Evolutionary conservation across 2,113 vertebrate genomes (phyloP).

Genomic region (Caretta caretta): DNA sequence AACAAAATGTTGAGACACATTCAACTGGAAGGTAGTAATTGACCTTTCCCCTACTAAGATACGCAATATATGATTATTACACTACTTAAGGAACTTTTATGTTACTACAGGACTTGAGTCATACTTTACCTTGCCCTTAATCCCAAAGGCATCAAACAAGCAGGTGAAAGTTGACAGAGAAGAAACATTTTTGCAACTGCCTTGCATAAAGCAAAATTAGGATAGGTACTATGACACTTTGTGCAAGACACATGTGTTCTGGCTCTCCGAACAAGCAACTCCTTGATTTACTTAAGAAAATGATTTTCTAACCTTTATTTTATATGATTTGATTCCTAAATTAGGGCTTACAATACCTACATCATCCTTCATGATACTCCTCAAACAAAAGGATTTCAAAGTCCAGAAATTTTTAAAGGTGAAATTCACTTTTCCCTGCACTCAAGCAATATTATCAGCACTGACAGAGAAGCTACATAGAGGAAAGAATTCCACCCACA

Average conservation of each 20-base stretch:
- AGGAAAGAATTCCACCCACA: not conserved
- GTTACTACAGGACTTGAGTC: conserved; percentile 38
- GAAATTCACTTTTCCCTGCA: not conserved
- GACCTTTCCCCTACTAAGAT: conserved; percentile 58
- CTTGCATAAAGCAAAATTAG: not conserved
- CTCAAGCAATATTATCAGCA: not conserved
- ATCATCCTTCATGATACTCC: not conserved
- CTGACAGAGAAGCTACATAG: not conserved
- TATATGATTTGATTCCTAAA: not conserved
- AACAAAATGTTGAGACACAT: conserved; percentile 42
- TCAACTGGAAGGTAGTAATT: conserved; percentile 25
- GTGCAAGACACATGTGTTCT: not conserved
- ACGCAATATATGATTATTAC: conserved; percentile 14
- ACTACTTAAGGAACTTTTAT: conserved; percentile 55
- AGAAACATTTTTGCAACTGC: not conserved
- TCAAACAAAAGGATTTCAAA: not conserved
- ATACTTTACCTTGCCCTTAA: conserved; percentile 28
- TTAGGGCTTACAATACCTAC: not conserved
- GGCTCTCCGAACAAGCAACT: not conserved
- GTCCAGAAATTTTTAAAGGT: conserved; percentile 4
- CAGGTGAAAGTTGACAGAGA: conserved; percentile 32
- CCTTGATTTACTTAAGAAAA: not conserved
- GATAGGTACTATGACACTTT: not conserved
- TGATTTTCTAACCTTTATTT: not conserved
- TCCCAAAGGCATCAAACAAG: conserved; percentile 15